A percentile compares a stretch with the other conserved stretches of the same genome.
phyloP scores from a whole-genome alignment of 2,113 vertebrate genomes.

The Ellobius talpinus region DNA sequence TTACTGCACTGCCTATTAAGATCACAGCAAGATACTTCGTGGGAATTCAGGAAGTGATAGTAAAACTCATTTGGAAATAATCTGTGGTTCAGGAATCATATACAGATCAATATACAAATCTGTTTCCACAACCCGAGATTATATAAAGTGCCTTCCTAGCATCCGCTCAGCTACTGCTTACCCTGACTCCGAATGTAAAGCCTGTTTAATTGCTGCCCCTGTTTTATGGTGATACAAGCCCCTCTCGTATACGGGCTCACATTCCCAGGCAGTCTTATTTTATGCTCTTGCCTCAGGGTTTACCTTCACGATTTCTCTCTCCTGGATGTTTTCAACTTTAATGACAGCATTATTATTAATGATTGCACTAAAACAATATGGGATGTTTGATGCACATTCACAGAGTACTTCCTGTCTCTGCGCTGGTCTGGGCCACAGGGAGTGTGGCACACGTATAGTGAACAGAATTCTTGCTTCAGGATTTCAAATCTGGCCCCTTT shows the following conservation, averaged over 20 bases:
- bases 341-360: constrained; percentile 15
- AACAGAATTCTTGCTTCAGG: neutral
- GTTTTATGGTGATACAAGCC: neutral
- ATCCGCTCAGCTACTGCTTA: constrained; percentile 17
- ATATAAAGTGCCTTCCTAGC: constrained; percentile 9
- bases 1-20: constrained; percentile 71
- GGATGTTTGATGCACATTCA: neutral
- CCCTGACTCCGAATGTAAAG: neutral
- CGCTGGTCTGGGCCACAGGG: neutral
- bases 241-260: neutral
- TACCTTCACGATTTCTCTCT: neutral
- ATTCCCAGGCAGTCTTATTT: neutral
- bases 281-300: neutral
- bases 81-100: neutral
- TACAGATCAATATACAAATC: constrained; percentile 37
- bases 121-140: constrained; percentile 3
- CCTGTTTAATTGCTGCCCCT: neutral
- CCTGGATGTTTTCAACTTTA: constrained; percentile 26
- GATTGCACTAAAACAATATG: neutral
- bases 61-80: constrained; percentile 53
- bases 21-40: constrained; percentile 70
- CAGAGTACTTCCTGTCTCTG: neutral
- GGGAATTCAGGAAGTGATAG: constrained; percentile 61
- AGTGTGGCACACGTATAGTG: neutral
- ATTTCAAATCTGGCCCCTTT: neutral